Evolutionary conservation across 1,140 invertebrate genomes (phyloP).

Genomic region (Hestina assimilis): DNA sequence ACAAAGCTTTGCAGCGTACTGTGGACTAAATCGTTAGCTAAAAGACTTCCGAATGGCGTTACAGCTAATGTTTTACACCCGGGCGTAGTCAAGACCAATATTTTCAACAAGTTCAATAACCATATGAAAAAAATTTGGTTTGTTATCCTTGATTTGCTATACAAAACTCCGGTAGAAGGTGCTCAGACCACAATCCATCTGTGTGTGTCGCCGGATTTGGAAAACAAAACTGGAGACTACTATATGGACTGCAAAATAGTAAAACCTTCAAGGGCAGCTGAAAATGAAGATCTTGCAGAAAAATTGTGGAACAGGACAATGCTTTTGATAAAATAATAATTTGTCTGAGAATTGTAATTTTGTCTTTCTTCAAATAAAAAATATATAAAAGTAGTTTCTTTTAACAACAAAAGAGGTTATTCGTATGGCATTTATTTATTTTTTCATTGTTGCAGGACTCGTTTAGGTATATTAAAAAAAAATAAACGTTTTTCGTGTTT

Average conservation of each 20-base stretch:
- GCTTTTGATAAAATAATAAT: constrained; percentile 1
- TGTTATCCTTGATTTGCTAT: constrained; percentile 2
- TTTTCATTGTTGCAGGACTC: too few species aligned
- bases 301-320: constrained; percentile 45
- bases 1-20: constrained; percentile 86
- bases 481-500: too few species aligned
- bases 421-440: too few species aligned
- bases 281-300: constrained; percentile 39
- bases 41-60: constrained; percentile 78
- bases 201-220: constrained; percentile 35
- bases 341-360: too few species aligned
- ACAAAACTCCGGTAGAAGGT: constrained; percentile 12
- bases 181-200: constrained; percentile 25
- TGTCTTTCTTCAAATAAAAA: too few species aligned
- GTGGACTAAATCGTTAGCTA: constrained; percentile 82
- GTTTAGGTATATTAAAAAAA: too few species aligned
- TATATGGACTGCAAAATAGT: constrained; percentile 50
- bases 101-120: background rate
- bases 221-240: constrained; percentile 52
- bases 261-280: constrained; percentile 12
- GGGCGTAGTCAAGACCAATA: constrained; percentile 8
- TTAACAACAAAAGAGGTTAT: too few species aligned
- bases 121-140: background rate
- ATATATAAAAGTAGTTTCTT: too few species aligned
- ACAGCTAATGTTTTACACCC: constrained; percentile 34